These are phyloP conservation scores for Cyclopterus lumpus DNA, from an alignment of 2,797 vertebrate genomes.

Conservation along the genomic window DNA sequence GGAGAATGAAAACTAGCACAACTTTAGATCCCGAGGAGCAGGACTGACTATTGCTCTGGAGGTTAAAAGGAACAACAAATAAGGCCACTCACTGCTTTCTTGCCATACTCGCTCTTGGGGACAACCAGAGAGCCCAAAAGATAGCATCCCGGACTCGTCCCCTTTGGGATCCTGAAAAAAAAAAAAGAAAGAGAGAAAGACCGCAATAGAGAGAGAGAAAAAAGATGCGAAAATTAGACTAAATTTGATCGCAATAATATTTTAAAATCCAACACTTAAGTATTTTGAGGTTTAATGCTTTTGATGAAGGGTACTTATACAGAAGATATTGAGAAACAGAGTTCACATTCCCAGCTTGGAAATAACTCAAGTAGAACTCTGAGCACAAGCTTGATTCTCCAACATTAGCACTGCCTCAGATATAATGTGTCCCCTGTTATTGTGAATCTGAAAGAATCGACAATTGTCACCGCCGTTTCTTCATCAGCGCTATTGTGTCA, in stretches of 20 bases:
- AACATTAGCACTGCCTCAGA: neutral
- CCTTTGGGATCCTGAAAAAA: slow-evolving; percentile 93
- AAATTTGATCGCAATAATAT: neutral
- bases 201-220: neutral
- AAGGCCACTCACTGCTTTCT: slow-evolving; percentile 96
- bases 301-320: too few species aligned
- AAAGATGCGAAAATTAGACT: neutral
- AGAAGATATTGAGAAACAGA: too few species aligned
- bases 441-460: neutral
- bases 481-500: neutral
- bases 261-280: too few species aligned
- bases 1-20: neutral
- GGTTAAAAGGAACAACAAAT: slow-evolving; percentile 16
- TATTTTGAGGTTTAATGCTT: too few species aligned
- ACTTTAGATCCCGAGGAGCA: slow-evolving; percentile 34
- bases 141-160: slow-evolving; percentile 94
- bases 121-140: slow-evolving; percentile 92
- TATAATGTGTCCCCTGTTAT: neutral
- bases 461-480: neutral
- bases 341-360: neutral
- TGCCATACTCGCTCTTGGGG: slow-evolving; percentile 96
- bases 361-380: neutral
- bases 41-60: slow-evolving; percentile 17
- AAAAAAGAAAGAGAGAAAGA: neutral
- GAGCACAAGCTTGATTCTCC: neutral